These are phyloP conservation scores for Hippolais icterina DNA, from an alignment of 2,113 vertebrate species.

Conservation along the genomic window DNA sequence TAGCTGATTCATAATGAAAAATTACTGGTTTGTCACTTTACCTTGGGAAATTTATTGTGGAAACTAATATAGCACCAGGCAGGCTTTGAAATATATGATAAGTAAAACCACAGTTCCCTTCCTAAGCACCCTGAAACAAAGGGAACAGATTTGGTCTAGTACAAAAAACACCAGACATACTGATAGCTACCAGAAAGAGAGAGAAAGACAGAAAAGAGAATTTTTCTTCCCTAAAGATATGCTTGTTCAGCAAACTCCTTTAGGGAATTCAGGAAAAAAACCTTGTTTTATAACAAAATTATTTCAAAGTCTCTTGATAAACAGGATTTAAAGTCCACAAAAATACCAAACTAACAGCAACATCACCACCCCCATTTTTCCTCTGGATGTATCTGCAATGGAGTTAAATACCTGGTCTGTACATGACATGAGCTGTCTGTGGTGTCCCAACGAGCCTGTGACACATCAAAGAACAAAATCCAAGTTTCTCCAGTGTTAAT, in stretches of 20 bases:
- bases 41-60: conserved; percentile 58
- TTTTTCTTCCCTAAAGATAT: not conserved
- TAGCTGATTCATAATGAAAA: conserved; percentile 76
- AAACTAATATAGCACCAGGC: not conserved
- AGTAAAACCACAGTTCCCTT: not conserved
- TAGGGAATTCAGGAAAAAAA: not conserved
- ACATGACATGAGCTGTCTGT: not conserved
- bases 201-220: not conserved
- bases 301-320: not conserved
- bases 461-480: not conserved
- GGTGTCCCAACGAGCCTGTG: not conserved
- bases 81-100: not conserved
- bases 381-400: not conserved
- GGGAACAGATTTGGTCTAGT: not conserved
- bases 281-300: not conserved
- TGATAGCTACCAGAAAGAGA: not conserved
- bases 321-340: not conserved
- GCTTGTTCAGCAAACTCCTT: not conserved
- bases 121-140: not conserved
- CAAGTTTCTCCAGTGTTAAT: not conserved
- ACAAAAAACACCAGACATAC: not conserved
- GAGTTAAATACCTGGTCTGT: not conserved
- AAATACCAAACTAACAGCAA: not conserved
- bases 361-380: not conserved
- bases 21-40: conserved; percentile 72